These are phyloP conservation scores for Limonius californicus DNA, from an alignment of 1,140 invertebrate genomes.

Conservation along the genomic window DNA sequence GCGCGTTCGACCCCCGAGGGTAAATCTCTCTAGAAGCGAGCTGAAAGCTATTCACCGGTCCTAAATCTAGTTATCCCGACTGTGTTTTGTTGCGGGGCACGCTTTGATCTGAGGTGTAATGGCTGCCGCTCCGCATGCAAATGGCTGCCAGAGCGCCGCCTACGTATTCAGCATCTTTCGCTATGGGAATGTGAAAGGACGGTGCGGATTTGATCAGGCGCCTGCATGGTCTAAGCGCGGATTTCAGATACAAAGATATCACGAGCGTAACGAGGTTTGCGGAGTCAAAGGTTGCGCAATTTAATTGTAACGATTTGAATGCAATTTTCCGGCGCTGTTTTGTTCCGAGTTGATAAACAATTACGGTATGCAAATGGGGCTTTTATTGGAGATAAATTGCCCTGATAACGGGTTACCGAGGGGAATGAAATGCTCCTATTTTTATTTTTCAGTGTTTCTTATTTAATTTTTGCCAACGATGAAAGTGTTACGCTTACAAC, in stretches of 20 bases:
- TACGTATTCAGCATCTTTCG: slow-evolving; percentile 26
- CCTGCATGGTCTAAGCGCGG: background rate
- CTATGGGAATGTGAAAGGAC: slow-evolving; percentile 24
- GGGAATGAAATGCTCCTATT: no score
- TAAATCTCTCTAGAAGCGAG: slow-evolving; percentile 7
- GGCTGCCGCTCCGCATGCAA: slow-evolving; percentile 38
- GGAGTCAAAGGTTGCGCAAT: slow-evolving; percentile 18
- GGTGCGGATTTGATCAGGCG: background rate
- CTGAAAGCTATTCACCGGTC: slow-evolving; percentile 32
- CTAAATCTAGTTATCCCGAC: slow-evolving; percentile 33
- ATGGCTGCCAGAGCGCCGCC: slow-evolving; percentile 35
- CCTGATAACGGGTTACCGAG: background rate
- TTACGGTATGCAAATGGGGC: slow-evolving; percentile 8
- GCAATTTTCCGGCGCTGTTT: background rate
- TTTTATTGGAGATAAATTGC: slow-evolving; percentile 14
- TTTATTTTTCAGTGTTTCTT: no score
- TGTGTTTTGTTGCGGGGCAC: slow-evolving; percentile 33
- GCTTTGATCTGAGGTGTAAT: slow-evolving; percentile 38
- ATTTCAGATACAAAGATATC: slow-evolving; percentile 19
- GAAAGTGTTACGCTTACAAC: no score
- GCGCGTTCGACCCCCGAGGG: background rate
- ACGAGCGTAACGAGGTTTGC: slow-evolving; percentile 15
- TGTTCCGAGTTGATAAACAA: slow-evolving; percentile 9
- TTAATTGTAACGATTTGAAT: slow-evolving; percentile 21
- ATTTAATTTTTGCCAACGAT: no score